Evolutionary conservation across 2,113 vertebrate species (phyloP).

Genomic region (Eulemur rufifrons): DNA sequence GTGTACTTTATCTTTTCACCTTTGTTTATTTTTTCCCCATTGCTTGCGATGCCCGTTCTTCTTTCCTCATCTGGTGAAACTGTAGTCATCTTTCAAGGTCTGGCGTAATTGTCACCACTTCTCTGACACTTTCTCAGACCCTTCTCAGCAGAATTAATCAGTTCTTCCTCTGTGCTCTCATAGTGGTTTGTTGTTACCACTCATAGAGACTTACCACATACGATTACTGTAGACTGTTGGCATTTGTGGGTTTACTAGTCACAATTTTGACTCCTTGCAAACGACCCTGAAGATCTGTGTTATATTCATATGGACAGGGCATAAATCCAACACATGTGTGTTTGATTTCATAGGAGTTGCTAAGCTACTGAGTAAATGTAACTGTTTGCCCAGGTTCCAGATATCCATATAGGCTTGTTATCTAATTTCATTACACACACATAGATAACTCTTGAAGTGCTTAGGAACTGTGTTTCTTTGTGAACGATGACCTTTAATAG

Average conservation of each 20-base stretch:
- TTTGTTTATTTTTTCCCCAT: neutral
- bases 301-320: neutral
- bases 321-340: neutral
- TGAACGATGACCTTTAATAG: slow-evolving; percentile 25
- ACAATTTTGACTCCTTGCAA: neutral
- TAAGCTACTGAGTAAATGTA: neutral
- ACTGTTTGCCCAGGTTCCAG: neutral
- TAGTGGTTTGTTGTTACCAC: neutral
- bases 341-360: neutral
- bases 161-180: neutral
- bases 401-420: neutral
- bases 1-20: neutral
- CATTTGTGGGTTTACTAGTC: neutral
- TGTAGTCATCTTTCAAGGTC: neutral
- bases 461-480: neutral
- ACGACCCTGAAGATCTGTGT: neutral
- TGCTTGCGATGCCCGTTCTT: neutral
- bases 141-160: neutral
- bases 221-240: neutral
- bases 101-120: neutral
- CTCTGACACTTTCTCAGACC: neutral
- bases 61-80: neutral
- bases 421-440: neutral
- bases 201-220: neutral
- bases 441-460: neutral